Evolutionary conservation across 2,797 vertebrate genomes (phyloP).

Genomic region (Falco concolor): DNA sequence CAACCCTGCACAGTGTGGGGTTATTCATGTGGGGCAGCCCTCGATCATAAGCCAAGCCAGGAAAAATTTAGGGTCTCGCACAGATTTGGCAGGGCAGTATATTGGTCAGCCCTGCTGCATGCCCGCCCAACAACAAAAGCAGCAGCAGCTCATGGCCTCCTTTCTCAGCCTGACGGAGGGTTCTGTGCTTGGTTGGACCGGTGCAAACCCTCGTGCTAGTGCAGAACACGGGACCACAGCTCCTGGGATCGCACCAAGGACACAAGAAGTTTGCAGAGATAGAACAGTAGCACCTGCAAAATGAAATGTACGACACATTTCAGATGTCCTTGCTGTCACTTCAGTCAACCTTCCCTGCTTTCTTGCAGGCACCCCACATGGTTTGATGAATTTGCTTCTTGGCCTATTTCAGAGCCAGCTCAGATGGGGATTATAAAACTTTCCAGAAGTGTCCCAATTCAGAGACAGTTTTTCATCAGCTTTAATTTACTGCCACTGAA

Average conservation of each 20-base stretch:
- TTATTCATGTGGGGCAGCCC: background rate
- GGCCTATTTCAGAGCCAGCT: background rate
- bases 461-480: background rate
- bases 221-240: background rate
- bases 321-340: background rate
- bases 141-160: background rate
- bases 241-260: background rate
- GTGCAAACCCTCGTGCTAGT: background rate
- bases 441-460: background rate
- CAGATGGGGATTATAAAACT: background rate
- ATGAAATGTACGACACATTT: background rate
- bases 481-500: background rate
- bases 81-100: background rate
- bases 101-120: background rate
- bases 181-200: background rate
- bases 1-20: background rate
- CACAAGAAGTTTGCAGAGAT: rapidly evolving
- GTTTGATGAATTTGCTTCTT: background rate
- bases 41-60: background rate
- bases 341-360: background rate
- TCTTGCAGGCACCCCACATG: background rate
- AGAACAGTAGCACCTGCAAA: background rate
- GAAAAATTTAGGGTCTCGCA: background rate
- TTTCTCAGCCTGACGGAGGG: background rate
- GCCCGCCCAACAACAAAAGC: background rate